Base-by-base conservation (phyloP, 2,888 invertebrate genomes). In the Phalangium opilio region DNA sequence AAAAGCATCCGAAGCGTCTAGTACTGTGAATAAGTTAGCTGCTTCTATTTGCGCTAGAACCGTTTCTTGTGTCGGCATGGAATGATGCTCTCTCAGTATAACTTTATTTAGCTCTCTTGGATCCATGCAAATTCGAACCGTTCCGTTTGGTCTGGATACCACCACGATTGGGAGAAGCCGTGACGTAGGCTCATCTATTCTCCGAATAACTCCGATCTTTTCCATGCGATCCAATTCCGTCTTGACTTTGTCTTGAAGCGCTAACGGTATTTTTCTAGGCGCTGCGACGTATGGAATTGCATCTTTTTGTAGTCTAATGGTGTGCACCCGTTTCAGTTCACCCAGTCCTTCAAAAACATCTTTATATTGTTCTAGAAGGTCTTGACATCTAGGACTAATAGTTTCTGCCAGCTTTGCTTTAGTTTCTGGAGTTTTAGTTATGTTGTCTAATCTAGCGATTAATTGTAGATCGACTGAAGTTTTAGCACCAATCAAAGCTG, bases 1-100 rank as follows among this genome's bases (percentile, higher is more conserved):
- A 43, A 64, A 66, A 2, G 64, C 63, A 44, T 58, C 56, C 2
- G 49, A 47, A 14, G 64, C 54, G 54, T 64, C 62, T 40, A 58
- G 21, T 7, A 57, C 52, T 40, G 55, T 51, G 48, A 58, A 62
- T 41, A 51, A 49, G 43, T 52, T 50, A 21, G 57, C 57, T 27
- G 55, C n/a, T n/a, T n/a, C n/a, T n/a, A n/a, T n/a, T n/a, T n/a
- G n/a, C n/a, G n/a, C n/a, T n/a, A n/a, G n/a, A n/a, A n/a, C n/a
- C n/a, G n/a, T n/a, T n/a, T n/a, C n/a, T n/a, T n/a, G n/a, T n/a
- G n/a, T n/a, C n/a, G n/a, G n/a, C n/a, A n/a, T n/a, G n/a, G n/a
- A n/a, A n/a, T n/a, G n/a, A n/a, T n/a, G n/a, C n/a, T n/a, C 59
- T 19, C 52, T 51, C 36, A 59, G 50, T 20, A 61, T 43, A 8